phyloP scores from a whole-genome alignment of 1,140 invertebrate genomes.

The Oscheius sp. region DNA sequence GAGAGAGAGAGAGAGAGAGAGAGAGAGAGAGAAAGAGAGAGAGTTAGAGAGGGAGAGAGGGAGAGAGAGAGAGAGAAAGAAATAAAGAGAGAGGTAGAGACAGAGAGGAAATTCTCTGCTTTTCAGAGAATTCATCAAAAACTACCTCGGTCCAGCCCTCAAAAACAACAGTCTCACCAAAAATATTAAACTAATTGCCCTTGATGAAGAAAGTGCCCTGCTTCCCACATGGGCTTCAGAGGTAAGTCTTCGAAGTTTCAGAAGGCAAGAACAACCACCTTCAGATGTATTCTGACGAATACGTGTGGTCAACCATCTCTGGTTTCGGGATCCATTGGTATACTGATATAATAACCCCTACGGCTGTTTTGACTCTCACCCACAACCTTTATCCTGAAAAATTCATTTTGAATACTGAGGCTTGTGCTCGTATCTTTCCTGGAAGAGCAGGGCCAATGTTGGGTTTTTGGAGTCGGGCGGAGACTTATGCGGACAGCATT shows the following conservation, averaged over 20 bases:
- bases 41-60: too few relatives aligned
- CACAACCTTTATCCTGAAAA: slow-evolving; percentile 71
- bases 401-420: slow-evolving; percentile 71
- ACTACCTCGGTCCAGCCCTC: slow-evolving; percentile 44
- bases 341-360: slow-evolving; percentile 65
- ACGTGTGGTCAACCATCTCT: too few relatives aligned
- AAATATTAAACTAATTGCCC: slow-evolving; percentile 50
- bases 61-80: too few relatives aligned
- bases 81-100: too few relatives aligned
- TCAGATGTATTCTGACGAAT: too few relatives aligned
- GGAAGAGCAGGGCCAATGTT: slow-evolving; percentile 67
- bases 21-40: neutral
- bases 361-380: slow-evolving; percentile 65
- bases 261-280: slow-evolving; percentile 69
- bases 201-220: slow-evolving; percentile 60
- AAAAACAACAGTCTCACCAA: slow-evolving; percentile 23
- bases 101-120: too few relatives aligned
- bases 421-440: slow-evolving; percentile 18
- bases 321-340: slow-evolving; percentile 81
- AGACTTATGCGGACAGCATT: slow-evolving; percentile 72
- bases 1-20: too few relatives aligned
- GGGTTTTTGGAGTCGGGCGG: slow-evolving; percentile 74
- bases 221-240: slow-evolving; percentile 69
- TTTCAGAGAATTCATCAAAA: slow-evolving; percentile 45
- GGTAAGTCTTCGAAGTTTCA: slow-evolving; percentile 64